Evolutionary conservation across 2,888 invertebrate genomes (phyloP), one percentile per base, ranked within the genome.

Genomic region (Lepetodrilus schrolli): DNA sequence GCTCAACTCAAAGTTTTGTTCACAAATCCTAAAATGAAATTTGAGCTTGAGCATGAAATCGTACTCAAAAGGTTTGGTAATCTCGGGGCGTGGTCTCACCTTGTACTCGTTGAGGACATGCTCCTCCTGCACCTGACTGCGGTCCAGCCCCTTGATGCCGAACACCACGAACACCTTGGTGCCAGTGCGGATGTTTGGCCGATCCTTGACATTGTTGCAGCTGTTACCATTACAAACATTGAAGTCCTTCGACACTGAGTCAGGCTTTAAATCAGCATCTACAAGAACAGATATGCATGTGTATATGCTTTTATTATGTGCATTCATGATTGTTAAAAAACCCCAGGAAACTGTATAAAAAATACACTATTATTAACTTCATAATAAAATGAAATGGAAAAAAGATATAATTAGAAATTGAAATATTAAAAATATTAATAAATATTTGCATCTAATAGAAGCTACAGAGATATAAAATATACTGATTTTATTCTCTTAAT

Each of bases 121-220:
- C 0, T 85, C 84, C 8, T 77, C 76, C 36, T 84, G 79, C 5
- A 81, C 81, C n/a, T 80, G 76, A 3, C 75, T 76, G 13, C 80
- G 51, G 48, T 84, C 79, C 4, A 87, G 77, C 21, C 80, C 81
- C 38, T 81, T 82, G 48, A 89, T 85, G n/a, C 89, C 89, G 70
- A 89, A 84, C 23, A 89, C 86, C 1, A 89, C 86, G 73, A 86
- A 87, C 4, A 89, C 86, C 1, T 83, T 83, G 4, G 87, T 86
- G 1, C 87, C 87, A 0, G 83, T 80, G 72, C 87, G 86, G 74
- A 89, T 65, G 36, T 82, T 76, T 4, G 89, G 87, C 23, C 86
- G 77, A 4, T 82, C 79, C 73, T 85, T 82, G n/a, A 83, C 72
- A 51, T 86, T 76, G 13, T 81, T 80, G 70, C 88, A 88, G 30